These are phyloP conservation scores for Drosophila rubida DNA, from an alignment of 2,888 invertebrate genomes.

Conservation along the genomic window DNA sequence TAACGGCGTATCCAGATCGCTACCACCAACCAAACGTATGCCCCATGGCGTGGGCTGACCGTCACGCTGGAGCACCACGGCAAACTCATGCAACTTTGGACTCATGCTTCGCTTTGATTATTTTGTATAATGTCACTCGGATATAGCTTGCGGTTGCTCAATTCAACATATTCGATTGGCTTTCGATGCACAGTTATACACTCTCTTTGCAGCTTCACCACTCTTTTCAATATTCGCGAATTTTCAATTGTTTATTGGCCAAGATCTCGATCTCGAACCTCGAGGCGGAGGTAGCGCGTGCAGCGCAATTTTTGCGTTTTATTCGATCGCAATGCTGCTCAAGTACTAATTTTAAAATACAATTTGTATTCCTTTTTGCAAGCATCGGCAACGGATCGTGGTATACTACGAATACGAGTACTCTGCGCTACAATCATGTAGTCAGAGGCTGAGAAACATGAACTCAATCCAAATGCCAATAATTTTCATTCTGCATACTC, in stretches of 20 bases:
- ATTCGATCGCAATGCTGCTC: slow-evolving; percentile 85
- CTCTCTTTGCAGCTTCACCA: slow-evolving; percentile 16
- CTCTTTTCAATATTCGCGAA: slow-evolving; percentile 27
- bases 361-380: slow-evolving; percentile 78
- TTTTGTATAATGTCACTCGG: slow-evolving; percentile 5
- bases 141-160: slow-evolving; percentile 13
- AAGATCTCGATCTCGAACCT: slow-evolving; percentile 36
- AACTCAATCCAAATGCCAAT: slow-evolving; percentile 75
- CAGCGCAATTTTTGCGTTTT: slow-evolving; percentile 82
- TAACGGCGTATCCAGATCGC: slow-evolving; percentile 93
- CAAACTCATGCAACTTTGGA: slow-evolving; percentile 90
- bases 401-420: slow-evolving; percentile 63
- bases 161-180: slow-evolving; percentile 36
- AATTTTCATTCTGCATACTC: slow-evolving; percentile 53
- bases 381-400: slow-evolving; percentile 66
- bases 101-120: slow-evolving; percentile 75
- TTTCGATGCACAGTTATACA: slow-evolving; percentile 12
- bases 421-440: slow-evolving; percentile 70
- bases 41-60: slow-evolving; percentile 92
- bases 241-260: slow-evolving; percentile 57
- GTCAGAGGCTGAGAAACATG: slow-evolving; percentile 69
- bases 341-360: slow-evolving; percentile 85
- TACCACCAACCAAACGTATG: slow-evolving; percentile 93
- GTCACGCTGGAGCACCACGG: slow-evolving; percentile 90
- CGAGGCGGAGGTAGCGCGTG: slow-evolving; percentile 61